Percentiles rank a stretch among this genome's conserved stretches.
Conservation (phyloP, 2,113 vertebrate genomes). For the Romanogobio albipinnatus region DNA sequence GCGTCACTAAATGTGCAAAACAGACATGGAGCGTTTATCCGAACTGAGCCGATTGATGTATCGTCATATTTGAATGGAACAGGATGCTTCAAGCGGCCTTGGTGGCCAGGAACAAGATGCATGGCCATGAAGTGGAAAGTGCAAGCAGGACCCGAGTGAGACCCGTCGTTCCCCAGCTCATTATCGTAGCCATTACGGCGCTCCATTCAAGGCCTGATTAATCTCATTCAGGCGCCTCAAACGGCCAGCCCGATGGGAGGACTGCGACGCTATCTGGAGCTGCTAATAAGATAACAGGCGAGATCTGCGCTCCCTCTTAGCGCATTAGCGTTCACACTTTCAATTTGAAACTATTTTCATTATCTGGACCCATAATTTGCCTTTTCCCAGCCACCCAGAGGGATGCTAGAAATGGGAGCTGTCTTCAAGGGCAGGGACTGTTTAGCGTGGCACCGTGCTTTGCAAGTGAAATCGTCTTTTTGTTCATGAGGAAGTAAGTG, state of each 20-base stretch:
- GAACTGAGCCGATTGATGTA: neutral
- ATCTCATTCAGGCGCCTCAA: slow-evolving; percentile 73
- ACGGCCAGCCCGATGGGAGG: slow-evolving; percentile 71
- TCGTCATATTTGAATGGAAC: slow-evolving; percentile 10
- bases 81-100: neutral
- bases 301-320: slow-evolving; percentile 74
- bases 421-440: slow-evolving; percentile 73
- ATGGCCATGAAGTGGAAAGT: slow-evolving; percentile 62
- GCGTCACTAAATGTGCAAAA: slow-evolving; percentile 1
- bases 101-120: slow-evolving; percentile 35
- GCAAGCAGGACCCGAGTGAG: slow-evolving; percentile 55
- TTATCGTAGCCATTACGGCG: slow-evolving; percentile 70
- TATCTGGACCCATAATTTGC: slow-evolving; percentile 77
- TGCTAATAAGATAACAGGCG: slow-evolving; percentile 78
- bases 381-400: slow-evolving; percentile 70
- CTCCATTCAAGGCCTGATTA: slow-evolving; percentile 74
- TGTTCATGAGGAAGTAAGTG: slow-evolving; percentile 58
- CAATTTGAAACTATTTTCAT: slow-evolving; percentile 82
- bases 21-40: neutral
- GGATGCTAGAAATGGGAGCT: slow-evolving; percentile 71
- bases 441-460: slow-evolving; percentile 61
- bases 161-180: slow-evolving; percentile 68
- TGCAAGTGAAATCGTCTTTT: slow-evolving; percentile 73
- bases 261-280: slow-evolving; percentile 71
- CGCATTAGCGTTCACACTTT: slow-evolving; percentile 78